Evolutionary conservation across 2,888 invertebrate species (phyloP).

Genomic region (Macrostomum cliftonense): DNA sequence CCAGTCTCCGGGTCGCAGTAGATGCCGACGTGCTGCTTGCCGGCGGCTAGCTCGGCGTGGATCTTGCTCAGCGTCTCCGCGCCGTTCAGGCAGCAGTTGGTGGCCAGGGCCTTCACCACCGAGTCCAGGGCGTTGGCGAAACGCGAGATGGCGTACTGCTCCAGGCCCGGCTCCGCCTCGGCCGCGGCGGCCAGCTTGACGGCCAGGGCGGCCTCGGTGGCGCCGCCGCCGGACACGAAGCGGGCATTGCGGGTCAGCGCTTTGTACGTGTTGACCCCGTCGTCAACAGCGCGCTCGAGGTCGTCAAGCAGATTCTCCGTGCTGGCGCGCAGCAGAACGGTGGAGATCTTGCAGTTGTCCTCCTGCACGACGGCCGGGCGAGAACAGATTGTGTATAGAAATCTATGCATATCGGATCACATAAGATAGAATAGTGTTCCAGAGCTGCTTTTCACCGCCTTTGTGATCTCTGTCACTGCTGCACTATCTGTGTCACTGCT

Average conservation of each 20-base stretch:
- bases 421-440: too few relatives aligned
- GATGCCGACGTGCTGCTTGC: constrained; percentile 60
- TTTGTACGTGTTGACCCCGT: constrained; percentile 96
- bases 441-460: too few relatives aligned
- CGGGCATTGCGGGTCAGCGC: constrained; percentile 50
- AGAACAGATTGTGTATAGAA: too few relatives aligned
- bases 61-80: constrained; percentile 69
- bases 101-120: constrained; percentile 74
- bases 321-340: constrained; percentile 79
- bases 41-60: constrained; percentile 75
- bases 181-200: constrained; percentile 65
- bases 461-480: too few relatives aligned
- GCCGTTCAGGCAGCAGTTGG: constrained; percentile 68
- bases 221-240: constrained; percentile 79
- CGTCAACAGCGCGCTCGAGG: constrained; percentile 88
- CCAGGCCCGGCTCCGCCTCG: constrained; percentile 70
- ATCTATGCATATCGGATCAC: too few relatives aligned
- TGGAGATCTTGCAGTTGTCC: constrained; percentile 65
- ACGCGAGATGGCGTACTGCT: constrained; percentile 86
- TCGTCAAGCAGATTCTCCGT: constrained; percentile 98
- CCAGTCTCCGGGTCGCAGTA: constrained; percentile 61
- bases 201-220: constrained; percentile 78
- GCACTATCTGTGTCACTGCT: too few relatives aligned
- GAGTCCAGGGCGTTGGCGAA: constrained; percentile 65
- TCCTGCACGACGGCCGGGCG: constrained; percentile 37